Evolutionary conservation across 2,113 vertebrate species (phyloP).

Genomic region (Nansenia antarctica): DNA sequence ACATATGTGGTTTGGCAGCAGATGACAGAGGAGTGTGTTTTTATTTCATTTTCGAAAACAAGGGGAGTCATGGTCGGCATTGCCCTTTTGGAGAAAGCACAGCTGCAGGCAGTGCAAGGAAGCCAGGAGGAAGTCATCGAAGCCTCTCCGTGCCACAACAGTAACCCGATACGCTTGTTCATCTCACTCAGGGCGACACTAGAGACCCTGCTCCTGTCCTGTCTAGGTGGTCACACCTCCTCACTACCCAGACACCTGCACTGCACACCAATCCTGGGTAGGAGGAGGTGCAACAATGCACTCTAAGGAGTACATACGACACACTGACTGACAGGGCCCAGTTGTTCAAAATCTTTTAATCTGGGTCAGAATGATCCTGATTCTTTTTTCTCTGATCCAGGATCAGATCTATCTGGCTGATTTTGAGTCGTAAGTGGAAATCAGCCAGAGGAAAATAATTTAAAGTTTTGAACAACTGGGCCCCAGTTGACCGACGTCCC

Average conservation of each 20-base stretch:
- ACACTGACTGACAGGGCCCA: background rate
- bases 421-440: too few relatives aligned
- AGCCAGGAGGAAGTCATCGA: conserved; percentile 63
- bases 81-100: conserved; percentile 62
- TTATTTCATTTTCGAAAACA: conserved; percentile 57
- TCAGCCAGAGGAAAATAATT: too few relatives aligned
- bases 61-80: conserved; percentile 62
- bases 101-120: conserved; percentile 66
- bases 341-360: too few relatives aligned
- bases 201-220: conserved; percentile 30
- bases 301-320: background rate
- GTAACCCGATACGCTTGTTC: conserved; percentile 46
- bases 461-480: too few relatives aligned
- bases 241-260: conserved; percentile 1
- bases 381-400: too few relatives aligned
- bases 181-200: conserved; percentile 20
- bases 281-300: background rate
- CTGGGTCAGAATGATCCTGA: too few relatives aligned
- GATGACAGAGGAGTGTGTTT: conserved; percentile 48
- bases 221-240: background rate
- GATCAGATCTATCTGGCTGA: too few relatives aligned
- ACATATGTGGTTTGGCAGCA: conserved; percentile 67
- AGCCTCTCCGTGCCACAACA: conserved; percentile 60
- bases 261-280: background rate
- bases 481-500: too few relatives aligned